These are phyloP conservation scores for Clytia hemisphaerica DNA, from an alignment of 30 jellyfish, hydroid and myxozoan species.

Conservation along the genomic window DNA sequence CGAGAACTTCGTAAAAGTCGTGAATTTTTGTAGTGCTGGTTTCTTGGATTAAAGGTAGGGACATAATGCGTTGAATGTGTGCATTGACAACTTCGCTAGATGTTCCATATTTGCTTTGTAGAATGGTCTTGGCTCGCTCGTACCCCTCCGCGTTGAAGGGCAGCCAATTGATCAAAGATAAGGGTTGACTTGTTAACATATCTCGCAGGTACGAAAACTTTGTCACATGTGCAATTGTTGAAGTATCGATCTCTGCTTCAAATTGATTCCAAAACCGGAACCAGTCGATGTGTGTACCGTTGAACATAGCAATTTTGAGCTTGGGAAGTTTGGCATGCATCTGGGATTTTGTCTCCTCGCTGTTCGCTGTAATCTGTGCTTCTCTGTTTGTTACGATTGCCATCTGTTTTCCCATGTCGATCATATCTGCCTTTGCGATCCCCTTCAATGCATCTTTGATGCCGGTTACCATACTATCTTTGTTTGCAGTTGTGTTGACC, in stretches of 20 bases:
- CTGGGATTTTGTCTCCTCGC: too few relatives aligned
- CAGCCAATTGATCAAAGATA: constrained; percentile 33
- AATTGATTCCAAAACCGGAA: constrained; percentile 30
- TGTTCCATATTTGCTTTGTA: constrained; percentile 42
- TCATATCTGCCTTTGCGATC: too few relatives aligned
- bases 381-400: too few relatives aligned
- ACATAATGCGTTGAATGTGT: constrained; percentile 39
- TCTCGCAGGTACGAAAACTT: constrained; percentile 45
- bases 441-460: too few relatives aligned
- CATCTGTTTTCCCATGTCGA: too few relatives aligned
- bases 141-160: constrained; percentile 61
- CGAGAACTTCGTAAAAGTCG: constrained; percentile 36
- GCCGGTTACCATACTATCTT: too few relatives aligned
- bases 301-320: too few relatives aligned
- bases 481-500: too few relatives aligned
- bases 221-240: constrained; percentile 23
- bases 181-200: constrained; percentile 9
- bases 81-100: constrained; percentile 58
- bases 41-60: constrained; percentile 40
- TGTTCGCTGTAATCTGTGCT: too few relatives aligned
- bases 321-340: too few relatives aligned
- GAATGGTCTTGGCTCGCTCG: constrained; percentile 53
- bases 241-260: constrained; percentile 28
- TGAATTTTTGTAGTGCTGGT: constrained; percentile 23
- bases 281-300: constrained; percentile 14